Conservation (phyloP, 1,140 invertebrate species). For the Drosophila bocki region DNA sequence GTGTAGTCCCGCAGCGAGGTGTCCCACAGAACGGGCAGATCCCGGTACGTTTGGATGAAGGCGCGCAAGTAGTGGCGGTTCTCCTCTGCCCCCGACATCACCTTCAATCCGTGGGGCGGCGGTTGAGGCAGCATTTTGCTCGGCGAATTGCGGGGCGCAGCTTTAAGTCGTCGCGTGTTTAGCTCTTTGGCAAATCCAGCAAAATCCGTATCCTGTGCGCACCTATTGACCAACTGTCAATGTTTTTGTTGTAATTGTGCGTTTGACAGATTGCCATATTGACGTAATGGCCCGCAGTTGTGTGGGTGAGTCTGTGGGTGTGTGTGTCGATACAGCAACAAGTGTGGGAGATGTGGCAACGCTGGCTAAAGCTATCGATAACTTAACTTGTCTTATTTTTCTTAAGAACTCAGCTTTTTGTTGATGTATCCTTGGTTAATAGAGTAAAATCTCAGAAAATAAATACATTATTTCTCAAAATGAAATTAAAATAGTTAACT, state of each 20-base stretch:
- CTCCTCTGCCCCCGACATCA: conserved; percentile 78
- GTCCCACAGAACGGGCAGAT: conserved; percentile 79
- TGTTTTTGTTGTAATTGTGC: conserved; percentile 64
- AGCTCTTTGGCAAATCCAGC: not conserved
- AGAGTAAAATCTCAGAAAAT: no score
- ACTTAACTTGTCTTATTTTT: not conserved
- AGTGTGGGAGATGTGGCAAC: conserved; percentile 50
- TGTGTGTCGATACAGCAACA: conserved; percentile 67
- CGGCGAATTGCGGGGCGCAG: not conserved
- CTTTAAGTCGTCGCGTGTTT: conserved; percentile 29
- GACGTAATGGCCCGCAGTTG: conserved; percentile 59
- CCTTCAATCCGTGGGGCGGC: conserved; percentile 56
- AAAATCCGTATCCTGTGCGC: conserved; percentile 40
- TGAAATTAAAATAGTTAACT: not conserved
- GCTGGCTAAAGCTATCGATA: conserved; percentile 25
- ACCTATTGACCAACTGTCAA: conserved; percentile 79
- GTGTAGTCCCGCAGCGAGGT: conserved; percentile 79
- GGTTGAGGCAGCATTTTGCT: conserved; percentile 63
- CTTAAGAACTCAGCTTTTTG: no score
- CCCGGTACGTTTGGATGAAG: conserved; percentile 79
- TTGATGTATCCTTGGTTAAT: no score
- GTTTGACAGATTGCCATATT: conserved; percentile 82
- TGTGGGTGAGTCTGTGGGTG: conserved; percentile 44
- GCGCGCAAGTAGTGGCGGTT: conserved; percentile 76
- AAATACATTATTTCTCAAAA: not conserved